Conservation (phyloP, 2,113 vertebrate species). For the Microtus richardsoni region DNA sequence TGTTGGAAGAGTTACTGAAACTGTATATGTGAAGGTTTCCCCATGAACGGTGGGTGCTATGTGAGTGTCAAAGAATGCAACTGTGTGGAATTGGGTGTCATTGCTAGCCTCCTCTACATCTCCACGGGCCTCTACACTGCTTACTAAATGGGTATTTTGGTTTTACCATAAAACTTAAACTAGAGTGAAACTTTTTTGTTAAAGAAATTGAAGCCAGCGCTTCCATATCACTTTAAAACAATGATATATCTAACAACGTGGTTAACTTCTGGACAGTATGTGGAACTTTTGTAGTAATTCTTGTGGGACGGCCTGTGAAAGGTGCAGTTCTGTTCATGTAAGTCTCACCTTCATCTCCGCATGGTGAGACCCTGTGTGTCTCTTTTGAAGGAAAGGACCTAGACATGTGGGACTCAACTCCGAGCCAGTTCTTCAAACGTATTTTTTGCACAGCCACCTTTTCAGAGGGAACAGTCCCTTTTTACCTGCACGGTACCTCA, state of each 20-base stretch:
- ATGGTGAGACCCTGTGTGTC: neutral
- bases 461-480: slow-evolving; percentile 10
- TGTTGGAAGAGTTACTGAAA: neutral
- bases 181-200: neutral
- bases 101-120: neutral
- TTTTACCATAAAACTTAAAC: neutral
- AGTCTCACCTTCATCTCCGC: neutral
- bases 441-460: slow-evolving; percentile 18
- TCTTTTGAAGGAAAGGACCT: neutral
- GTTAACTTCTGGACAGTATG: neutral
- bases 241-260: neutral
- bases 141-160: neutral
- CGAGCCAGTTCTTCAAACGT: slow-evolving; percentile 32
- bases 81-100: neutral
- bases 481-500: slow-evolving; percentile 58
- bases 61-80: neutral
- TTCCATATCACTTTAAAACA: neutral
- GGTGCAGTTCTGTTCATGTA: neutral
- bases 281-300: neutral
- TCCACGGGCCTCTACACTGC: too few species aligned
- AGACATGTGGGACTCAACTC: neutral
- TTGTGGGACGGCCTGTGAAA: neutral
- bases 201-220: neutral
- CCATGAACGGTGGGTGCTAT: neutral
- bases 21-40: neutral